phyloP scores from a whole-genome alignment of 2,113 vertebrate genomes.

The Burhinus oedicnemus region DNA sequence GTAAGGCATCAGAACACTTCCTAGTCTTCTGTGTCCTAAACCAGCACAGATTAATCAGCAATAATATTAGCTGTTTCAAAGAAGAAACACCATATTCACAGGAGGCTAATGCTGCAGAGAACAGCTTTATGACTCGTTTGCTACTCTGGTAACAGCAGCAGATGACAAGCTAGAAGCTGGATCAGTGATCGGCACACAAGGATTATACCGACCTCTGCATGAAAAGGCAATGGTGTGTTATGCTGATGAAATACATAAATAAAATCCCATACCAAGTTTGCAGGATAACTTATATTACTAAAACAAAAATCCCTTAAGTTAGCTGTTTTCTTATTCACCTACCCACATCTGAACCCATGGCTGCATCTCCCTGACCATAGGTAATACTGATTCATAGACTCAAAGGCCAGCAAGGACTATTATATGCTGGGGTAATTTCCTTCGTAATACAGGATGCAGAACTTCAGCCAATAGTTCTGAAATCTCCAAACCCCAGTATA shows the following conservation, averaged over 20 bases:
- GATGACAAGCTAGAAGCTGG: neutral
- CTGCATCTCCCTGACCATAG: neutral
- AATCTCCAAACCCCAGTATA: neutral
- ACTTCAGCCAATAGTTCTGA: neutral
- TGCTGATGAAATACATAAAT: neutral
- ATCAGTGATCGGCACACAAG: neutral
- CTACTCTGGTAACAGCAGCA: neutral
- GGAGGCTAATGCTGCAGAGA: neutral
- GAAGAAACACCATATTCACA: neutral
- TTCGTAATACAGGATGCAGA: rapidly evolving
- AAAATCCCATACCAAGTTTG: neutral
- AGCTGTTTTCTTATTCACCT: neutral
- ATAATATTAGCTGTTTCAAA: neutral
- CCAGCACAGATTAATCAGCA: neutral
- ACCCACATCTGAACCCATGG: neutral
- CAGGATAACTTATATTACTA: neutral
- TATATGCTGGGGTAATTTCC: neutral
- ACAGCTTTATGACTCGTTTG: neutral
- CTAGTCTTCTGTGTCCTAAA: neutral
- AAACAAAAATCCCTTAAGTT: neutral
- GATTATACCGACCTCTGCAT: neutral
- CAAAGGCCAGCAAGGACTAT: neutral
- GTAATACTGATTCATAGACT: neutral
- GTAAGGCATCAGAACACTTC: neutral
- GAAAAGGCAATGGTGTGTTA: neutral